phyloP scores from a whole-genome alignment of 2,888 invertebrate species.

The Perdita meconis region DNA sequence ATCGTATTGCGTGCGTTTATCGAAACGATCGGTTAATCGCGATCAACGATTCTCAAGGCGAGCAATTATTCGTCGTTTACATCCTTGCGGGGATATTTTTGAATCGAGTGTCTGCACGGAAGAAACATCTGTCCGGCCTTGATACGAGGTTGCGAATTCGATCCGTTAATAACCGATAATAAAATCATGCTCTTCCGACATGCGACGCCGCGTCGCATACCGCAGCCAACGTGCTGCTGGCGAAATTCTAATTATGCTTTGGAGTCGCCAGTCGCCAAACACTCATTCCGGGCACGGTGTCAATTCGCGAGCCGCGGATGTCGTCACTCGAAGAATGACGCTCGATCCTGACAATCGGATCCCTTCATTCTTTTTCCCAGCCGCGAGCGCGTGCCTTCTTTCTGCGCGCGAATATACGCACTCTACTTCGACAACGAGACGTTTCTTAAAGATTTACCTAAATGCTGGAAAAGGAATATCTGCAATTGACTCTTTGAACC shows the following conservation, averaged over 20 bases:
- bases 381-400: constrained; percentile 6
- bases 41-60: no score
- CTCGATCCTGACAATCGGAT: constrained; percentile 28
- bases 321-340: constrained; percentile 54
- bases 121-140: neutral
- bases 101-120: neutral
- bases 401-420: neutral
- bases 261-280: constrained; percentile 59
- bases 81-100: neutral
- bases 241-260: constrained; percentile 67
- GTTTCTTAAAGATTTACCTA: no score
- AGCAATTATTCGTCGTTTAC: neutral
- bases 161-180: constrained; percentile 41
- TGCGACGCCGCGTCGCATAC: constrained; percentile 21
- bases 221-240: constrained; percentile 36
- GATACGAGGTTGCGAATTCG: neutral
- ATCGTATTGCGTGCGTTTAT: no score
- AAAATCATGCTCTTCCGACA: constrained; percentile 43
- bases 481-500: no score
- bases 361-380: constrained; percentile 14
- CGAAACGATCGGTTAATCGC: no score
- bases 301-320: constrained; percentile 40
- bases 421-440: no score
- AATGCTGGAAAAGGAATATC: no score
- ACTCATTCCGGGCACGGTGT: constrained; percentile 56